Evolutionary conservation across 1,140 invertebrate species (phyloP), one percentile per base, ranked within the genome.

Genomic region (Saxidomus purpurata): DNA sequence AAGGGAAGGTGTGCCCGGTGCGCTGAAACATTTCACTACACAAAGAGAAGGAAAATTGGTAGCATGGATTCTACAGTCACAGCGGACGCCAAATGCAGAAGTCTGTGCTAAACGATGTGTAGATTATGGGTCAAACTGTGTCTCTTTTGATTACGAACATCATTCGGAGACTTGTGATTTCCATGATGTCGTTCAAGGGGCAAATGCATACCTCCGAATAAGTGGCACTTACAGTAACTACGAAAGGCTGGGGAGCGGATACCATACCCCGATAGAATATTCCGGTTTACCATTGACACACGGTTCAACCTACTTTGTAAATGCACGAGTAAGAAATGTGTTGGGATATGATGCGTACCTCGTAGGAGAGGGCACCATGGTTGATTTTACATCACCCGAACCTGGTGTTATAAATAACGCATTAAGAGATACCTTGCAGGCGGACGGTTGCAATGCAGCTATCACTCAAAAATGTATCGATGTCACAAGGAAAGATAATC

Each of bases 151-250:
- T 34, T 86, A 36, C 40, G 84, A 86, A 31, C 49, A 86, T 28
- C 47, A 59, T n/a, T 86, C 84, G 49, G 84, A 86, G 38, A 77
- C 84, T 38, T 86, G 84, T 59, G 71, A 86, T 47, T 74, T 86
- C 4, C 84, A 86, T 52, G 84, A 86, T 25, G n/a, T 59, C 0
- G 52, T 86, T 15, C 40, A 74, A 59, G 84, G 84, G 17, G 84
- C 69, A 17, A 43, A 86, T 77, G 55, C 55, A 15, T 77, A 86
- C 36, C 55, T 86, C 25, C 67, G 71, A 15, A 77, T 86, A 0
- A 77, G 71, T 61, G 71, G 84, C 19, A 77, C 69, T 38, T 86
- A 86, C 71, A 86, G 55, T 17, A 86, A 86, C 34, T 86, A 86
- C 25, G 84, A 86, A 59, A 71, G 84, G n/a, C 49, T 86, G 11